phyloP scores from a whole-genome alignment of 2,113 vertebrate genomes.

The Carollia perspicillata region DNA sequence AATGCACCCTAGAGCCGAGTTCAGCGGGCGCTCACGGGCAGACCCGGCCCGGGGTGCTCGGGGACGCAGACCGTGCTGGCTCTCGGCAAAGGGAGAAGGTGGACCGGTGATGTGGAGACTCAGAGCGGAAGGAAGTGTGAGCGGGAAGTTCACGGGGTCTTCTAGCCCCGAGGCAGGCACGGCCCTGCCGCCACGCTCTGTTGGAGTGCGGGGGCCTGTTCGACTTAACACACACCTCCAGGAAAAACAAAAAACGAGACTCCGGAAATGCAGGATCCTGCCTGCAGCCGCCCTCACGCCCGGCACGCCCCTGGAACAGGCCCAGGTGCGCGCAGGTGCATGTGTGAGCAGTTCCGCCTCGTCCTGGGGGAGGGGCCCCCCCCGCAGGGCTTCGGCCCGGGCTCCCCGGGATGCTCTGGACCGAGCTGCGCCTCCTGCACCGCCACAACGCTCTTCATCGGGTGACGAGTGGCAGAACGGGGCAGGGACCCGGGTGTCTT shows the following conservation, averaged over 20 bases:
- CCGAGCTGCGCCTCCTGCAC: accelerated
- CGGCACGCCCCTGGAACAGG: accelerated
- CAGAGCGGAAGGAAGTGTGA: accelerated
- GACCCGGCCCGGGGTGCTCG: accelerated
- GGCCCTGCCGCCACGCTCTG: neutral
- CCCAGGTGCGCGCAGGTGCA: accelerated
- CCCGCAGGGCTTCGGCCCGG: accelerated
- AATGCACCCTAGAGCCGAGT: too few relatives aligned
- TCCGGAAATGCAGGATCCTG: accelerated
- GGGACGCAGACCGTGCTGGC: neutral
- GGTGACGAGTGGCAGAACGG: neutral
- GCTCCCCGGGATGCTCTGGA: accelerated
- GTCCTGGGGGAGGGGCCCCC: accelerated
- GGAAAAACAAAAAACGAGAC: accelerated
- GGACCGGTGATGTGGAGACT: accelerated
- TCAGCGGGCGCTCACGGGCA: accelerated
- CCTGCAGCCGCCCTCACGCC: accelerated
- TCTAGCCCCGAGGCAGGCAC: neutral
- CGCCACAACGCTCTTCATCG: neutral
- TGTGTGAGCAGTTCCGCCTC: accelerated
- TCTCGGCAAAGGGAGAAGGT: too few relatives aligned
- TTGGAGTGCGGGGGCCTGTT: accelerated
- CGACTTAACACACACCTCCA: accelerated
- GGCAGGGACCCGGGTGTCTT: too few relatives aligned
- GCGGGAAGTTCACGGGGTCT: accelerated